These are phyloP conservation scores for Salticus scenicus DNA, from an alignment of 2,888 invertebrate genomes.

Conservation along the genomic window DNA sequence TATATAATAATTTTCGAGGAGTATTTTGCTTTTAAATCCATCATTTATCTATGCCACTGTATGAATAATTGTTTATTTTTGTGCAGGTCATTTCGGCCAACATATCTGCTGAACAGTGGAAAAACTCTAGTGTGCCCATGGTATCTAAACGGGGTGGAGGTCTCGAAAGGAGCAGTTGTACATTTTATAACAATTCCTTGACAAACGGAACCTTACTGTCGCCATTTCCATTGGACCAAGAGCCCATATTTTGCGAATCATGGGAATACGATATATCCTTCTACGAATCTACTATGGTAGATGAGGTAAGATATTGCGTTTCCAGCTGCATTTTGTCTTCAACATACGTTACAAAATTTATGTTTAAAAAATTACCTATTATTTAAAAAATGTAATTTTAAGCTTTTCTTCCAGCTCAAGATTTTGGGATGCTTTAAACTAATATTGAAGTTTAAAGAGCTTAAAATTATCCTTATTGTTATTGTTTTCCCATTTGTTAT, in stretches of 20 bases:
- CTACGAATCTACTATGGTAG: slow-evolving; percentile 57
- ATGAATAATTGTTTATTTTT: too few relatives aligned
- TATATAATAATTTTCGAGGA: too few relatives aligned
- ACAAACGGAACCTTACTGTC: slow-evolving; percentile 20
- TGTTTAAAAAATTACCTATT: too few relatives aligned
- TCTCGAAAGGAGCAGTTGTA: slow-evolving; percentile 30
- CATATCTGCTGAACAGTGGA: slow-evolving; percentile 49
- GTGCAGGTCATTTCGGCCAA: slow-evolving; percentile 36
- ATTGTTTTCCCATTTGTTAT: too few relatives aligned
- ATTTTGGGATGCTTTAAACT: background rate
- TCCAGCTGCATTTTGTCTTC: too few relatives aligned
- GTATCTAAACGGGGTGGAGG: slow-evolving; percentile 12
- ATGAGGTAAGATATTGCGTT: slow-evolving; percentile 35
- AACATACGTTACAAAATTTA: background rate
- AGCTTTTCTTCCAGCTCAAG: background rate
- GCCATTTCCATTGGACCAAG: background rate
- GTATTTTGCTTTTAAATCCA: too few relatives aligned
- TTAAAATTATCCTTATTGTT: too few relatives aligned
- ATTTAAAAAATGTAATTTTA: too few relatives aligned
- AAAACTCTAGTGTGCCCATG: slow-evolving; percentile 28
- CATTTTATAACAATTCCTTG: slow-evolving; percentile 16
- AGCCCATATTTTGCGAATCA: slow-evolving; percentile 18
- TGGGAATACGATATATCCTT: slow-evolving; percentile 62
- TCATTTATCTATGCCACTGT: too few relatives aligned
- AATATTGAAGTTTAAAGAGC: background rate